Conservation (phyloP, 2,888 invertebrate species). For the Proisotoma minuta region DNA sequence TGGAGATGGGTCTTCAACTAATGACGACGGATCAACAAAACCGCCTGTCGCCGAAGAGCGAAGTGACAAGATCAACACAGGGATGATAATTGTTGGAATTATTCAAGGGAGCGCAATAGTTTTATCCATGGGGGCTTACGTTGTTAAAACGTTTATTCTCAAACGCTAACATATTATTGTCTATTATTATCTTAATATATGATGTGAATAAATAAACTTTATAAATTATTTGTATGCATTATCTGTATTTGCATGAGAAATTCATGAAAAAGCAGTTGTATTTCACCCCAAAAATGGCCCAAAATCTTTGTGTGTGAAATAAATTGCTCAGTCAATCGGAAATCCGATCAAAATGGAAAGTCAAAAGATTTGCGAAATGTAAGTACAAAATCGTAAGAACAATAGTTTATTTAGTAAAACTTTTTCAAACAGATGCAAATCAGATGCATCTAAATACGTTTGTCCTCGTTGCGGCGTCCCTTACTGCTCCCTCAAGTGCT, state of each 20-base stretch:
- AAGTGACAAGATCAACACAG: not conserved
- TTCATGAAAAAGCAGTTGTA: too few species aligned
- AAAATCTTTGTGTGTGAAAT: too few species aligned
- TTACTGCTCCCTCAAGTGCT: conserved; percentile 43
- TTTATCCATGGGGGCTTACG: not conserved
- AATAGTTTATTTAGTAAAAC: too few species aligned
- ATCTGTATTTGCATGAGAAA: too few species aligned
- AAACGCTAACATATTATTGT: too few species aligned
- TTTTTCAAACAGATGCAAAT: conserved; percentile 40
- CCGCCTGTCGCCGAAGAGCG: not conserved
- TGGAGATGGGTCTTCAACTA: not conserved
- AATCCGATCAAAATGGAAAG: too few species aligned
- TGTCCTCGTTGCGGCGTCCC: conserved; percentile 45
- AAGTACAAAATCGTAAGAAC: too few species aligned
- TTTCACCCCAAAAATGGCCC: too few species aligned
- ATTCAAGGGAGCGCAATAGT: not conserved
- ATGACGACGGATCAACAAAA: not conserved
- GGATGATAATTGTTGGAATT: conserved; percentile 1
- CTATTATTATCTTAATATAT: too few species aligned
- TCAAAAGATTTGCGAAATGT: too few species aligned
- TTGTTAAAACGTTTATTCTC: conserved; percentile 5
- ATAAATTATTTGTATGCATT: conserved; percentile 8
- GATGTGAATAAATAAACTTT: conserved; percentile 12
- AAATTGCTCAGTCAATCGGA: too few species aligned
- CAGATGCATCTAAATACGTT: conserved; percentile 30